These are phyloP conservation scores for Platysternon megacephalum DNA, from an alignment of 2,113 vertebrate genomes.

Conservation along the genomic window DNA sequence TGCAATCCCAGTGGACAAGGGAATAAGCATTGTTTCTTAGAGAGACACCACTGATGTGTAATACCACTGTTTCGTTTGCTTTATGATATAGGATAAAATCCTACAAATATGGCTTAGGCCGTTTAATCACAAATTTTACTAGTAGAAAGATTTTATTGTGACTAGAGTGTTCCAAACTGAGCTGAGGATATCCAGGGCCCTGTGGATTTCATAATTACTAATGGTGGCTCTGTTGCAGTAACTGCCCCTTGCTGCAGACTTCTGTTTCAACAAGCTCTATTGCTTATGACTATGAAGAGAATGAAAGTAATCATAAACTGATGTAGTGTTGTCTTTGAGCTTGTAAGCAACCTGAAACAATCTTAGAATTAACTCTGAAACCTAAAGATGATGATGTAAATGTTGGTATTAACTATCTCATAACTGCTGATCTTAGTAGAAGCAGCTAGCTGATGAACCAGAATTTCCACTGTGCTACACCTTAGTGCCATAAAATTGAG, in stretches of 20 bases:
- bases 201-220: rapidly evolving
- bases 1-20: background rate
- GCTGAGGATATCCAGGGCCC: background rate
- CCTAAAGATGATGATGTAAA: background rate
- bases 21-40: background rate
- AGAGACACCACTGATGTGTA: too few relatives aligned
- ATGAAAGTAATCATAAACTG: too few relatives aligned
- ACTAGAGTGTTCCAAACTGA: background rate
- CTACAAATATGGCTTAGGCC: too few relatives aligned
- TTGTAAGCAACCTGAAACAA: too few relatives aligned
- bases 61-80: too few relatives aligned
- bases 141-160: background rate
- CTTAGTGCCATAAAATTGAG: background rate
- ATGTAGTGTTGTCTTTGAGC: too few relatives aligned
- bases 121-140: too few relatives aligned
- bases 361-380: too few relatives aligned
- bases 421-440: background rate
- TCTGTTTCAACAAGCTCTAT: background rate
- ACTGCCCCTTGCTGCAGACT: background rate
- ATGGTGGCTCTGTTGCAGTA: background rate
- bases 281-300: background rate
- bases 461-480: too few relatives aligned
- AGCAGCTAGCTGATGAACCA: too few relatives aligned
- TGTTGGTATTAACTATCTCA: background rate
- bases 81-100: too few relatives aligned